Base-by-base conservation (phyloP, 2,888 invertebrate species). In the Sussaba pulchella region DNA sequence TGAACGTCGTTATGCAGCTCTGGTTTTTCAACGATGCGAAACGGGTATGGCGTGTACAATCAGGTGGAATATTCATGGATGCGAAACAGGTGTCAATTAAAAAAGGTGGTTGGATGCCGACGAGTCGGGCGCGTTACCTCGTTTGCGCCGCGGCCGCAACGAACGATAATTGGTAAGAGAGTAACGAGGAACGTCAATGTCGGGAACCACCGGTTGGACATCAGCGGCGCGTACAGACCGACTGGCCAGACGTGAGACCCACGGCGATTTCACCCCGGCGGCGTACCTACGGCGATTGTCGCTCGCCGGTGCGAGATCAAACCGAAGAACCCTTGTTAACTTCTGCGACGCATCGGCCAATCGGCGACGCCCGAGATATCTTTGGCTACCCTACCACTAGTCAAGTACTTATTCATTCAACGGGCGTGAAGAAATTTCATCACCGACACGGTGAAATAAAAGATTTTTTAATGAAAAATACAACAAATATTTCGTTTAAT, bases 141-240 rank as follows among this genome's bases (percentile, higher is more conserved):
- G 70, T 79, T 69, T 70, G 71, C 71, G 64, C n/a, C 64, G 39
- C 66, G 59, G 66, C 43, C 66, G 57, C 57, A 70, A 57, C 74
- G 64, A n/a, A 76, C 72, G 78, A 82, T 82, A 82, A 82, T 82
- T 82, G 78, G 82, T 71, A 75, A 71, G 80, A 71, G 82, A 69
- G 70, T 80, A 82, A 82, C 71, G 74, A 82, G 74, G 66, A 69
- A 76, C 81, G 81, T 76, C 82, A 66, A 61, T 69, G 71, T 80
- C 77, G 57, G 71, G 67, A 19, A 61, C 45, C 24, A 36, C 71
- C 36, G 54, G 64, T 45, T 50, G 41, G 47, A 70, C 69, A 63
- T 61, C 54, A 50, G 26, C 63, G 43, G 24, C 36, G 43, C 47
- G 45, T 31, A 59, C 71, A 45, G 61, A 52, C 72, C 52, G 43